Evolutionary conservation across 2,888 invertebrate species (phyloP).

Genomic region (Slavum lentiscoides): DNA sequence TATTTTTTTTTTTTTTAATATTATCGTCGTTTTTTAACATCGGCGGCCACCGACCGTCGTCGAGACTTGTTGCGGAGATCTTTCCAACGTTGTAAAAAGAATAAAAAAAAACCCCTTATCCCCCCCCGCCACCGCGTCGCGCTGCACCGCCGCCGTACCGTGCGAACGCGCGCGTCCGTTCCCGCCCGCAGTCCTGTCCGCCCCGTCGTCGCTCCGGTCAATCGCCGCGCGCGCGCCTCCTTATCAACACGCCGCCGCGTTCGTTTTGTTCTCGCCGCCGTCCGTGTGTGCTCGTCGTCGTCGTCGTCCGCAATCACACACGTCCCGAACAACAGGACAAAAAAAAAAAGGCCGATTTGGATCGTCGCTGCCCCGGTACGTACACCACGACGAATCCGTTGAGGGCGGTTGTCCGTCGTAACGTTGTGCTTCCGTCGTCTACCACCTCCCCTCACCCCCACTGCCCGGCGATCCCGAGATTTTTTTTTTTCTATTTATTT

Average conservation of each 20-base stretch:
- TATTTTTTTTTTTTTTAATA: not conserved
- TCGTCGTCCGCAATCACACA: too few species aligned
- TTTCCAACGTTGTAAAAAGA: not conserved
- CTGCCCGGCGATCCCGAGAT: too few species aligned
- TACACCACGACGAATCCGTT: too few species aligned
- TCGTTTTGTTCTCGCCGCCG: too few species aligned
- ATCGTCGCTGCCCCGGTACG: too few species aligned
- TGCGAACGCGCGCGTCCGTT: not conserved
- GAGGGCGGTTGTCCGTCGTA: too few species aligned
- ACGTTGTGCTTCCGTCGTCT: too few species aligned
- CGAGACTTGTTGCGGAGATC: not conserved
- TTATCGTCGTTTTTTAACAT: not conserved
- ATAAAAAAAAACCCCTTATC: not conserved
- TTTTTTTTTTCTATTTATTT: too few species aligned
- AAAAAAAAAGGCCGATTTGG: too few species aligned
- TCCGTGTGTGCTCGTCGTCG: too few species aligned
- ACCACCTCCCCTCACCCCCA: too few species aligned
- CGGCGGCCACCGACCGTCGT: not conserved
- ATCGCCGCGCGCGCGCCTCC: not conserved
- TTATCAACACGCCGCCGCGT: slow-evolving; percentile 5
- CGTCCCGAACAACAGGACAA: too few species aligned
- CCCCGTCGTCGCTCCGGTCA: not conserved
- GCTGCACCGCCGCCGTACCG: not conserved
- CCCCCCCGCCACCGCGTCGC: not conserved
- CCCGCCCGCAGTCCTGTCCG: not conserved